phyloP scores from a whole-genome alignment of 2,113 vertebrate genomes.

The Microtus oregoni region DNA sequence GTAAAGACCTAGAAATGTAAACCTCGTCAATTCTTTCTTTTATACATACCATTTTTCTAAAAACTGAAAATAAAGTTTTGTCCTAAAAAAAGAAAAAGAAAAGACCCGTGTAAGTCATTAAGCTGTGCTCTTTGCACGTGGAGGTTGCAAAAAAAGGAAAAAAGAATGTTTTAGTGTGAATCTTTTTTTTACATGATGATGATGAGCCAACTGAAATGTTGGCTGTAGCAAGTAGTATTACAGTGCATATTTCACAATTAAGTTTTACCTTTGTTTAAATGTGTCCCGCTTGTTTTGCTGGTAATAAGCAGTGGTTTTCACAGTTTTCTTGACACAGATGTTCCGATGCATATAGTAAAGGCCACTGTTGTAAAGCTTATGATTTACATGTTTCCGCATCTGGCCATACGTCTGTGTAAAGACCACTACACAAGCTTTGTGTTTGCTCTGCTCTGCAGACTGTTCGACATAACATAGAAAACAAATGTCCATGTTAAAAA shows the following conservation, averaged over 20 bases:
- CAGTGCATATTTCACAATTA: not conserved
- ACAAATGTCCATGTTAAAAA: not conserved
- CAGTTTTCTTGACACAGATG: not conserved
- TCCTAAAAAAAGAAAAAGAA: not conserved
- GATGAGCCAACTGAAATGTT: slow-evolving; percentile 25
- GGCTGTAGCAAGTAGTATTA: not conserved
- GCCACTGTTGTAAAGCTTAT: not conserved
- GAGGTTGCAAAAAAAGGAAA: slow-evolving; percentile 38
- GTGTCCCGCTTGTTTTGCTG: slow-evolving; percentile 9
- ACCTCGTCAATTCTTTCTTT: not conserved
- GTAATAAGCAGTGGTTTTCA: slow-evolving; percentile 25
- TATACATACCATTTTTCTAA: not conserved
- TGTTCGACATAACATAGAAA: slow-evolving; percentile 25
- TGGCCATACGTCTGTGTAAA: not conserved
- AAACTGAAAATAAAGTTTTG: not conserved
- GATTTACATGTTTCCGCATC: not conserved
- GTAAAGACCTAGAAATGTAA: not conserved
- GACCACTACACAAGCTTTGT: not conserved
- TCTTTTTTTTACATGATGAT: slow-evolving; percentile 45
- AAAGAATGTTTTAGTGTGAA: slow-evolving; percentile 58
- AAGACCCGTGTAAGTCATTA: slow-evolving; percentile 71
- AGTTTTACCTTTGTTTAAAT: slow-evolving; percentile 55
- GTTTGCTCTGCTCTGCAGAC: not conserved
- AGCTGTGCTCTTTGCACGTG: slow-evolving; percentile 61
- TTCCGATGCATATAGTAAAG: not conserved